phyloP scores from a whole-genome alignment of 2,888 invertebrate genomes.

The Phortica okadai region DNA sequence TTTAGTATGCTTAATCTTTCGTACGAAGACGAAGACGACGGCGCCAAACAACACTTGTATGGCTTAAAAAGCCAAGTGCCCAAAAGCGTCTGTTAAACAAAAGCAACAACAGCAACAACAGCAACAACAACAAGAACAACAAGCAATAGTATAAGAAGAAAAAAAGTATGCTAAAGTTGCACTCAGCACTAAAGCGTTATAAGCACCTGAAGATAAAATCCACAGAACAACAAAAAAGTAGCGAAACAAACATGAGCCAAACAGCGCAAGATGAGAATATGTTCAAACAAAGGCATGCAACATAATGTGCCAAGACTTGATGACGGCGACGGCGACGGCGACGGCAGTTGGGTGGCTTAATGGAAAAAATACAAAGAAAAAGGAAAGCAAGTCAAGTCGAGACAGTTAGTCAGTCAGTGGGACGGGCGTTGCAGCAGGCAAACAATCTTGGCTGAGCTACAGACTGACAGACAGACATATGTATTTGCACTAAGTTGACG shows the following conservation, averaged over 20 bases:
- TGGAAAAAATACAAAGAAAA: too few species aligned
- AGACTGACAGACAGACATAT: not conserved
- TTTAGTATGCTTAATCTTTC: not conserved
- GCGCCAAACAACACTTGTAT: slow-evolving; percentile 53
- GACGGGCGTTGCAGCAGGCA: too few species aligned
- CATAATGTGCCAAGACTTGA: not conserved
- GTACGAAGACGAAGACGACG: not conserved
- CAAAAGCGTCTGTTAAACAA: not conserved
- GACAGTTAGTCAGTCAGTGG: too few species aligned
- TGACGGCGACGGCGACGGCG: not conserved
- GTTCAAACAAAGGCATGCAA: not conserved
- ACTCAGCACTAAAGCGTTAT: slow-evolving; percentile 4
- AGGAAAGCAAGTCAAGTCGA: too few species aligned
- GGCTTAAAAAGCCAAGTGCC: slow-evolving; percentile 48
- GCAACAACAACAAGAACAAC: not conserved
- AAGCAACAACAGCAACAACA: not conserved
- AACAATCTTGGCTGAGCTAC: not conserved
- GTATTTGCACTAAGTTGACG: not conserved
- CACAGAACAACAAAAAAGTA: slow-evolving; percentile 1
- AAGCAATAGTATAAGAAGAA: not conserved
- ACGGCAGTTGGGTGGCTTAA: too few species aligned
- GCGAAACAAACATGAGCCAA: not conserved
- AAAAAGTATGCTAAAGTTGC: slow-evolving; percentile 13
- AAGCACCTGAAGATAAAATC: slow-evolving; percentile 15
- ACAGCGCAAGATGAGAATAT: not conserved